Percentiles rank a stretch among this genome's conserved stretches.
Conservation (phyloP, 35 echinoderm and acorn worm genomes). For the Holothuria glaberrima region DNA sequence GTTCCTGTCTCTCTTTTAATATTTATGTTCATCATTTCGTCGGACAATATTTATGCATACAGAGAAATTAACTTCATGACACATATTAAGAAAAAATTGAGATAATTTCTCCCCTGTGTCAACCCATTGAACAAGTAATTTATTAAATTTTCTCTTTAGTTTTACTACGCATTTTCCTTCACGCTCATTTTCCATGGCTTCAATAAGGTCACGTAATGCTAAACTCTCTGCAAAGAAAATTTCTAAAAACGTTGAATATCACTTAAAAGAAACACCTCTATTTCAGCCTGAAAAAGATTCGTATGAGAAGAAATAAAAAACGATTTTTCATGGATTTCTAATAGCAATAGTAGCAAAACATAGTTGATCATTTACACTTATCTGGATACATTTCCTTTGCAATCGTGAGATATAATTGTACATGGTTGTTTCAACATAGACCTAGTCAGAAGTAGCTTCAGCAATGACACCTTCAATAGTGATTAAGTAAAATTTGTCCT, state of each 20-base stretch:
- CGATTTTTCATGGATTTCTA: neutral
- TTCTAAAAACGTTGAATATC: slow-evolving; percentile 15
- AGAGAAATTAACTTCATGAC: no score
- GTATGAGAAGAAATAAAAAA: neutral
- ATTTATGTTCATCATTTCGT: no score
- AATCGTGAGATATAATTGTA: neutral
- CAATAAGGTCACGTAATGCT: neutral
- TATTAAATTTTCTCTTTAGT: neutral
- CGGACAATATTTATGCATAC: no score
- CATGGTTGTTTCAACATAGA: neutral
- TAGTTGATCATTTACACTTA: neutral
- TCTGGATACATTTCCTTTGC: neutral
- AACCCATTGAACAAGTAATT: neutral
- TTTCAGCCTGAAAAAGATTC: neutral
- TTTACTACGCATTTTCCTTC: neutral
- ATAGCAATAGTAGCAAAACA: neutral
- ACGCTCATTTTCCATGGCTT: neutral
- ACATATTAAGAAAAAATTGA: neutral
- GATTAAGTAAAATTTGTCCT: neutral
- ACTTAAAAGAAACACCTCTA: neutral
- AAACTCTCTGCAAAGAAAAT: neutral
- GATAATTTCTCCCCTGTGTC: neutral
- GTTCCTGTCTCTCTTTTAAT: no score
- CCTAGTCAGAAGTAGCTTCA: neutral
- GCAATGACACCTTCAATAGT: neutral